These are phyloP conservation scores for Pygmarrhopalites habei DNA, from an alignment of 1,140 invertebrate species.

Conservation along the genomic window DNA sequence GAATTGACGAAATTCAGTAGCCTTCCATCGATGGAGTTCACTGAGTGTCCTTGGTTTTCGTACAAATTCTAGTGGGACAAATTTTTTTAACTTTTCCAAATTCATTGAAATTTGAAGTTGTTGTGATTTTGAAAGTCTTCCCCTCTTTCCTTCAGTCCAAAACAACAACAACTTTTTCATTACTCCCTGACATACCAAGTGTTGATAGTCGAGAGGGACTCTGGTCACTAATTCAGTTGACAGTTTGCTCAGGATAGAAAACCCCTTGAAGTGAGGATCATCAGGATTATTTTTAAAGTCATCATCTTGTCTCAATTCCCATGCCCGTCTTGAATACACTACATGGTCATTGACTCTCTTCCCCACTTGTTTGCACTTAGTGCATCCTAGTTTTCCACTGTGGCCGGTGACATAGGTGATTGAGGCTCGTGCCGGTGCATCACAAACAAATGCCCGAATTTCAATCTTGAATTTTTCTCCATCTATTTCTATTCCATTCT, in stretches of 20 bases:
- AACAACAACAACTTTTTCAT: slow-evolving; percentile 30
- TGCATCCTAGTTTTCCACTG: neutral
- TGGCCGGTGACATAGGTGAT: neutral
- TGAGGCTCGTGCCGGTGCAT: slow-evolving; percentile 2
- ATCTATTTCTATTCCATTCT: neutral
- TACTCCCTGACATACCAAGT: slow-evolving; percentile 33
- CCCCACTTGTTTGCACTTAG: slow-evolving; percentile 2
- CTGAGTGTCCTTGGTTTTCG: slow-evolving; percentile 23
- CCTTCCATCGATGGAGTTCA: slow-evolving; percentile 30
- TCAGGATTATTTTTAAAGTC: neutral
- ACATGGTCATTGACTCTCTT: neutral
- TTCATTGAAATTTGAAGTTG: slow-evolving; percentile 10
- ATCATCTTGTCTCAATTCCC: neutral
- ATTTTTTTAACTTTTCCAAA: neutral
- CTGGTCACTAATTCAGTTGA: slow-evolving; percentile 26
- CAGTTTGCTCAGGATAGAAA: slow-evolving; percentile 18
- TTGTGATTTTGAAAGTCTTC: slow-evolving; percentile 8
- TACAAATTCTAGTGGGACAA: slow-evolving; percentile 31
- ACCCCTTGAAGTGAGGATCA: neutral
- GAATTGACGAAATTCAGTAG: slow-evolving; percentile 32
- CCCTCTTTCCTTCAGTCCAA: slow-evolving; percentile 13
- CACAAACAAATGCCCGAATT: neutral
- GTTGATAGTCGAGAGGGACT: slow-evolving; percentile 40
- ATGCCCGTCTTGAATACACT: neutral
- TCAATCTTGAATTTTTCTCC: neutral